Base-by-base conservation (phyloP, 2,113 vertebrate genomes). In the Morphnarchus princeps region DNA sequence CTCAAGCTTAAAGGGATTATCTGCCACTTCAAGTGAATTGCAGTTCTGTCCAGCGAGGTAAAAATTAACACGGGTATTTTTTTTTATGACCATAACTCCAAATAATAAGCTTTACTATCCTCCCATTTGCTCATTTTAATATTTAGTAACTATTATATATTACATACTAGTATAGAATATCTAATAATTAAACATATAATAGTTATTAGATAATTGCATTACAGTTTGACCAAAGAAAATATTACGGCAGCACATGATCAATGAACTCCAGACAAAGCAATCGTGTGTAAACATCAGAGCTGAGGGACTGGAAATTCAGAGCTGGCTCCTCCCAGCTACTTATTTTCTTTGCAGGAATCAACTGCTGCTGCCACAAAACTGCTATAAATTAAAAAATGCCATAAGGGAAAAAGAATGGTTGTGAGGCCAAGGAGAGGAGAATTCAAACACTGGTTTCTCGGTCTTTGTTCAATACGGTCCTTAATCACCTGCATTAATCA, bases 61-160 rank as follows among this genome's bases (percentile, higher is more conserved):
- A 77, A 89, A 91, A 63, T 21, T 16, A 71, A 84, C 21, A 5
- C 40, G 1, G 3, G 2, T 34, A 1, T 2, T 9, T 47, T 42
- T 55, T 9, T 42, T 38, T 43, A 36, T 18, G 21, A 22, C n/a
- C 14, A 0, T 21, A 67, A 55, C 21, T 71, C 80, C 70, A 49
- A 74, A n/a, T 36, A 61, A 58, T 5, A 34, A 67, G 13, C 13
- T 55, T 52, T 28, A 13, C 49, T 34, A 29, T 13, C 40, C 40
- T 62, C 34, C 22, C 7, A 4, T 32, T 45, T 50, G 17, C 32
- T 69, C 14, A 4, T 52, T 73, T 66, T 11, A 34, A 45, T 29
- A 7, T 13, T 7, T 24, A 63, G 34, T 15, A 31, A 19, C 31
- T 13, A 1, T n/a, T 31, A 4, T 3, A 0, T 20, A 7, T 62